phyloP scores from a whole-genome alignment of 2,113 vertebrate species.

The Tetraodon nigroviridis region DNA sequence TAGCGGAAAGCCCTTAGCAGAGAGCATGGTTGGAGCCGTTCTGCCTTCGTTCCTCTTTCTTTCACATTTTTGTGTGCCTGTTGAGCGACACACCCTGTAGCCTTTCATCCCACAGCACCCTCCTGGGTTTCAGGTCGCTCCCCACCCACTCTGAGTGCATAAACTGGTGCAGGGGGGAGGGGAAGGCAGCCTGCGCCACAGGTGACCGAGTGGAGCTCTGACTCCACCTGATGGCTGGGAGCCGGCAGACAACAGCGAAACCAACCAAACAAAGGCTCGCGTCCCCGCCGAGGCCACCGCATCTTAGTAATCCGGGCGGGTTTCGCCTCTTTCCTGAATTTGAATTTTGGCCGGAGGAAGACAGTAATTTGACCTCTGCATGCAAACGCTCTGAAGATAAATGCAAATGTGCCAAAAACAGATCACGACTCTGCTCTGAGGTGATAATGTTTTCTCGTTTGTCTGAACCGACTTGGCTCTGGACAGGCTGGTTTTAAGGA shows the following conservation, averaged over 20 bases:
- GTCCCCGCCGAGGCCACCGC: not conserved
- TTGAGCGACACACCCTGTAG: conserved; percentile 47
- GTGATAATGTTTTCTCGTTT: conserved; percentile 20
- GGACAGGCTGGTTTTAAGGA: conserved; percentile 23
- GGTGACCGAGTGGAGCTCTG: conserved; percentile 57
- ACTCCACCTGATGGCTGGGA: conserved; percentile 61
- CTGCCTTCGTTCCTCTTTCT: conserved; percentile 18
- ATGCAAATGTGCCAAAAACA: conserved; percentile 12
- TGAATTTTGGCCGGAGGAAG: not conserved
- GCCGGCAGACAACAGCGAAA: conserved; percentile 4
- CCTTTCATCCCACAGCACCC: conserved; percentile 34
- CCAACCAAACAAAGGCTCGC: conserved; percentile 18
- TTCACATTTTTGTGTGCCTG: conserved; percentile 33
- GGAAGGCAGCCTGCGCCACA: conserved; percentile 54
- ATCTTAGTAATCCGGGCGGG: conserved; percentile 16
- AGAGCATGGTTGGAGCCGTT: conserved; percentile 31
- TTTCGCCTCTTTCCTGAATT: conserved; percentile 37
- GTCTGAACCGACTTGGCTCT: conserved; percentile 12
- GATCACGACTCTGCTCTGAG: not conserved
- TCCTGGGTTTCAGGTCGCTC: conserved; percentile 18
- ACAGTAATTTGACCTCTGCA: conserved; percentile 22
- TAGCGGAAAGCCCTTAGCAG: conserved; percentile 52
- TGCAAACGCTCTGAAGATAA: conserved; percentile 16
- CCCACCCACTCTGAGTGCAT: not conserved
- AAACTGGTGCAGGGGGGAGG: conserved; percentile 21